Conservation (phyloP, 2,113 vertebrate species). For the Atrichornis clamosus region DNA sequence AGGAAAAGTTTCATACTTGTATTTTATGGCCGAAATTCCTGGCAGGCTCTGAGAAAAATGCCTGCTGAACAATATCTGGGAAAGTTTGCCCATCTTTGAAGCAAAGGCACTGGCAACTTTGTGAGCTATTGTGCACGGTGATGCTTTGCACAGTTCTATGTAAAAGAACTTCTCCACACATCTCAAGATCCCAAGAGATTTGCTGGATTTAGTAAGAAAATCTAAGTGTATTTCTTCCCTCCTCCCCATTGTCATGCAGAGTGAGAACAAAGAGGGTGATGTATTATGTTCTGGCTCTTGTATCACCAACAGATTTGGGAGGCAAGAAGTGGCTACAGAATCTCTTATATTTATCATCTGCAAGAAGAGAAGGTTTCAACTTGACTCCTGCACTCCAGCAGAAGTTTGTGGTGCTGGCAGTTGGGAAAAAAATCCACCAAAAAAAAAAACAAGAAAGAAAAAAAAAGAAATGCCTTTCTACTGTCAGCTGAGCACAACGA, state of each 20-base stretch:
- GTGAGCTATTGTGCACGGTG: conserved; percentile 20
- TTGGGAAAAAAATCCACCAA: neutral
- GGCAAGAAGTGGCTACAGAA: neutral
- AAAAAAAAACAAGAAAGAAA: neutral
- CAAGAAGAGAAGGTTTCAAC: neutral
- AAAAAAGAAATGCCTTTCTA: neutral
- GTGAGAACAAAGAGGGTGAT: neutral
- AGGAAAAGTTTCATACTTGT: neutral
- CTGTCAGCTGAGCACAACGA: neutral
- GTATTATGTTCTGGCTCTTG: neutral
- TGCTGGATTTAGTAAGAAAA: conserved; percentile 25
- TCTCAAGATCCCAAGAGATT: conserved; percentile 3
- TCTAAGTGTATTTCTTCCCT: conserved; percentile 5
- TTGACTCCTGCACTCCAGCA: neutral
- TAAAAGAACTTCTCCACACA: conserved; percentile 9
- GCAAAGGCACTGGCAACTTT: conserved; percentile 12
- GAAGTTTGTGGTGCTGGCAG: neutral
- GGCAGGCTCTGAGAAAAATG: conserved; percentile 1
- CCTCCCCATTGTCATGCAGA: neutral
- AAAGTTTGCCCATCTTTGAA: conserved; percentile 11
- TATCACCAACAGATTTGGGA: neutral
- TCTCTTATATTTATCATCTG: neutral
- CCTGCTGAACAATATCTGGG: conserved; percentile 33
- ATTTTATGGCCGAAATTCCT: conserved; percentile 15
- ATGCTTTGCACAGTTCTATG: neutral